Conservation (phyloP, 2,113 vertebrate species). For the Pogonocichla stellata region DNA sequence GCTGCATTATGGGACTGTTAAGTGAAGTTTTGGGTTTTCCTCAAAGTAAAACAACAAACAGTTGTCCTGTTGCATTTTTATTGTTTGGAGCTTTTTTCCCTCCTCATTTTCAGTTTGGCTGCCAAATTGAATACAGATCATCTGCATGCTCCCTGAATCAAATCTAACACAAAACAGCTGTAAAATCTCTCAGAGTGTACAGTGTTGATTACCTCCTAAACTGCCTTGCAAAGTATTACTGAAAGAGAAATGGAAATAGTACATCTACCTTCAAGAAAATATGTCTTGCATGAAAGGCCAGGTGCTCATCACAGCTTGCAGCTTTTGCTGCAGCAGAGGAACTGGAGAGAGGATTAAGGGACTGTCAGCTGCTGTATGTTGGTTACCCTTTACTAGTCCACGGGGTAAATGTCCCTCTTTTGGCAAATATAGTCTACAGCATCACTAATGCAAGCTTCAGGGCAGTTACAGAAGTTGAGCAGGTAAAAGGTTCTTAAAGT, state of each 20-base stretch:
- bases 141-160: not conserved
- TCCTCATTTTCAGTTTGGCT: not conserved
- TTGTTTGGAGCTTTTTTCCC: not conserved
- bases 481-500: not conserved
- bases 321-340: not conserved
- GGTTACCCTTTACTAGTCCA: not conserved
- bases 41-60: constrained; percentile 26
- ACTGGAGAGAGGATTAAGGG: not conserved
- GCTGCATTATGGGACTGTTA: not conserved
- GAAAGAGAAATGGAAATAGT: not conserved
- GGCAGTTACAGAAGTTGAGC: not conserved
- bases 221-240: not conserved
- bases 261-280: not conserved
- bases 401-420: not conserved
- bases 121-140: not conserved
- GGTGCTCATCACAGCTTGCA: not conserved
- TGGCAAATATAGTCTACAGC: not conserved
- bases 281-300: not conserved
- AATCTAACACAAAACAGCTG: not conserved
- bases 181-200: not conserved
- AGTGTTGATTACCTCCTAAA: not conserved
- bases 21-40: not conserved
- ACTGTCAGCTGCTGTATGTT: not conserved
- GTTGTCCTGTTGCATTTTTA: not conserved
- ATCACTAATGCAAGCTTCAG: not conserved